Evolutionary conservation across 2,797 vertebrate species (phyloP).

Genomic region (Artibeus jamaicensis): DNA sequence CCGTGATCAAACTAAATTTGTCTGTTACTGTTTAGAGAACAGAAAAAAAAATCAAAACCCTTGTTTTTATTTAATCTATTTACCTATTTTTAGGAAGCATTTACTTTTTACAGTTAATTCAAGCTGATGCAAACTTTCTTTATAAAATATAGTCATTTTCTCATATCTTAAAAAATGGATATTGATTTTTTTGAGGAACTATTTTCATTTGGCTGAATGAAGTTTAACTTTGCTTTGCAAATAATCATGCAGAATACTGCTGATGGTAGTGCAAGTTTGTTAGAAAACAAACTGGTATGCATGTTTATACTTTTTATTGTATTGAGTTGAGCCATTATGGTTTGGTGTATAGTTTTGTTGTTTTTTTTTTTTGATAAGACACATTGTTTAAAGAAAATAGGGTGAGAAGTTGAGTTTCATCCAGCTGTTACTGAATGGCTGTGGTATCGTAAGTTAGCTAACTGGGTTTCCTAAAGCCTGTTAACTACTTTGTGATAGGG

Average conservation of each 20-base stretch:
- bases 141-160: background rate
- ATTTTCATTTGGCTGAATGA: slow-evolving; percentile 8
- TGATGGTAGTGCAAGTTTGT: background rate
- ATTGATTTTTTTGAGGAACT: background rate
- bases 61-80: background rate
- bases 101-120: background rate
- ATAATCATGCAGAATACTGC: background rate
- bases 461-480: background rate
- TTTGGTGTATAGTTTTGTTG: slow-evolving; percentile 27
- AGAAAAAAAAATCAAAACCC: background rate
- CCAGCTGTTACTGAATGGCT: background rate
- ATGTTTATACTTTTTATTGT: background rate
- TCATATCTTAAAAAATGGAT: background rate
- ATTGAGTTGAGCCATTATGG: background rate
- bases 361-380: background rate
- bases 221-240: slow-evolving; percentile 5
- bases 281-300: background rate
- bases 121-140: background rate
- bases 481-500: background rate
- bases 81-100: background rate
- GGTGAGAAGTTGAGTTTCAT: background rate
- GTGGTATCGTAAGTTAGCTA: background rate
- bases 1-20: background rate
- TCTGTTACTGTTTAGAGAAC: background rate
- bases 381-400: background rate